phyloP scores from a whole-genome alignment of 2,888 invertebrate genomes.

The Girardia tigrina region DNA sequence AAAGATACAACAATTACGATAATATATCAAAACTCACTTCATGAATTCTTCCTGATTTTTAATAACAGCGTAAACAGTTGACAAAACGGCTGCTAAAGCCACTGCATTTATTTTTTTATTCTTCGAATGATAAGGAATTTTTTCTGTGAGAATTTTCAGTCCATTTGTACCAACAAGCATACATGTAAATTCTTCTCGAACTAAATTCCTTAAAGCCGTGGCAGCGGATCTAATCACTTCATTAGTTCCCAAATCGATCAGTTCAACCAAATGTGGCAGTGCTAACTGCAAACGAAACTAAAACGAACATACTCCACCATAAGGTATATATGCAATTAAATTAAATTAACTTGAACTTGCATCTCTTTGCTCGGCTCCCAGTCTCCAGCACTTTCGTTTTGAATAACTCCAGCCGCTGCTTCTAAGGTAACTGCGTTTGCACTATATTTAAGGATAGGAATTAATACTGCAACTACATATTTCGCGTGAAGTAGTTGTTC shows the following conservation, averaged over 20 bases:
- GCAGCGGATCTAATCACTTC: neutral
- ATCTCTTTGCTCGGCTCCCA: neutral
- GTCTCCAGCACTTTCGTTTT: neutral
- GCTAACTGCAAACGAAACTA: neutral
- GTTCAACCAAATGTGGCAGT: neutral
- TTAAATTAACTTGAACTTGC: neutral
- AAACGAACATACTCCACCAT: neutral
- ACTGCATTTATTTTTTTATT: neutral
- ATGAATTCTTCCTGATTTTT: slow-evolving; percentile 15
- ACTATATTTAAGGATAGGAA: neutral
- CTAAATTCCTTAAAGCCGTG: neutral
- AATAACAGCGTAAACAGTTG: neutral
- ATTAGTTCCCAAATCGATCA: neutral
- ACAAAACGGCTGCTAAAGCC: neutral
- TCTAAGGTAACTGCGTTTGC: slow-evolving; percentile 1
- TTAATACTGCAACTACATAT: neutral
- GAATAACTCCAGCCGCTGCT: neutral
- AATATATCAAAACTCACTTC: too few species aligned
- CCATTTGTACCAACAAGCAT: neutral
- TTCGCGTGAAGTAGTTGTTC: neutral
- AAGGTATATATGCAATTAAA: neutral
- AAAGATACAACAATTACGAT: too few species aligned
- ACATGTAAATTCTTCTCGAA: neutral
- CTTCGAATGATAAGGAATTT: neutral
- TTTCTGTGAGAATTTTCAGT: neutral